Evolutionary conservation across 2,113 vertebrate species (phyloP), one percentile per base, ranked within the genome.

Genomic region (Sturnira hondurensis): DNA sequence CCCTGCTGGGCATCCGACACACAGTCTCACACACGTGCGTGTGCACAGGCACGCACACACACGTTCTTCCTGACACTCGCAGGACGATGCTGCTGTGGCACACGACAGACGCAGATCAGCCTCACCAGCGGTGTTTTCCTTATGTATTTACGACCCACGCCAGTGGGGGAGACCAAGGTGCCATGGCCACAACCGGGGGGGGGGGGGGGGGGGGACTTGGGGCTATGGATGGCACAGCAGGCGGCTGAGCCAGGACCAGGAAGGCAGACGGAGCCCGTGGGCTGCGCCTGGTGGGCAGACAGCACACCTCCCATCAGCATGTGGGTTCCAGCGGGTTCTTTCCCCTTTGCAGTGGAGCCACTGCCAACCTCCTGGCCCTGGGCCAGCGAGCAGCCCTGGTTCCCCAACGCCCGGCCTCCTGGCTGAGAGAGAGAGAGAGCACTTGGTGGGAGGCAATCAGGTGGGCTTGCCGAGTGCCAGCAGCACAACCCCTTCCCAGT

Each of bases 401-500:
- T 54, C 52, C 52, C 52, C 10, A 6, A 61, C 56, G 3, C 56
- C 22, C 56, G 8, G 26, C 78, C 80, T 65, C 81, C 45, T 24
- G 31, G 70, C 47, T 47, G 54, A n/a, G n/a, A n/a, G 45, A 11
- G 5, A 52, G n/a, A 47, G 22, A 84, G 63, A 36, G 17, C 19
- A 5, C 43, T 90, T 43, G 33, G 7, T 16, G 36, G 43, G 70
- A 13, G 17, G 61, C 70, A 71, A 33, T 17, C 4, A n/a, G 70
- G 36, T 61, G 54, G n/a, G 56, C 71, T 86, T 19, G 52, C 68
- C 24, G 45, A 76, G 28, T 36, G 83, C 7, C 2, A 73, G 50
- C 45, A 96, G 92, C 15, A 47, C 33, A 82, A 94, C 86, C 78
- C 82, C 94, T 86, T 81, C 56, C 17, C 19, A 31, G n/a, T 78